Evolutionary conservation across 64 coral and sea anemone species (phyloP).

Genomic region (Hydrozoanthus tunicans): DNA sequence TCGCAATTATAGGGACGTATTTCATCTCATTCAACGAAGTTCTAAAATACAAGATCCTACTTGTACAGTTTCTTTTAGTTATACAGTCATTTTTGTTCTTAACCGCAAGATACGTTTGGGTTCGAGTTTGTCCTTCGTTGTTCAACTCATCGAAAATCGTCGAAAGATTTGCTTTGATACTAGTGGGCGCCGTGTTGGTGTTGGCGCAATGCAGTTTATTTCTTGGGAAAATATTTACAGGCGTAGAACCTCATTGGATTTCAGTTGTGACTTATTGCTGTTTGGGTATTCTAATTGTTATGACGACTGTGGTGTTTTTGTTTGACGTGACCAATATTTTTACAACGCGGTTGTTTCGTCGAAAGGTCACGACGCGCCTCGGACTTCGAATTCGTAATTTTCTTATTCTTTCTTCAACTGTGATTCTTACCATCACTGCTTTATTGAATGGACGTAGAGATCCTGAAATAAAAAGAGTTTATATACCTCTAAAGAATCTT

Average conservation of each 20-base stretch:
- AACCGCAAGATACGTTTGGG: constrained; percentile 73
- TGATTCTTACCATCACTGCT: constrained; percentile 24
- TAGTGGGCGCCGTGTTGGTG: constrained; percentile 54
- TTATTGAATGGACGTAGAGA: constrained; percentile 64
- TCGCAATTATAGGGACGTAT: constrained; percentile 70
- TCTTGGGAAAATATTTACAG: constrained; percentile 74
- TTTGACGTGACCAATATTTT: constrained; percentile 58
- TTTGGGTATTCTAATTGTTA: constrained; percentile 61
- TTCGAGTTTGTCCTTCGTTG: constrained; percentile 62
- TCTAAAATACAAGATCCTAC: constrained; percentile 69
- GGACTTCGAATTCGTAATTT: constrained; percentile 46
- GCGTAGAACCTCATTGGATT: constrained; percentile 75
- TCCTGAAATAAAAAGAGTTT: constrained; percentile 50
- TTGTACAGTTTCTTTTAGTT: constrained; percentile 66
- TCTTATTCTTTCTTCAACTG: constrained; percentile 18
- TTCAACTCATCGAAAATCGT: constrained; percentile 43
- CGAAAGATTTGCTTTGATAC: constrained; percentile 35
- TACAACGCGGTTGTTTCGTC: constrained; percentile 27
- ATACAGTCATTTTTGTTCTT: constrained; percentile 72
- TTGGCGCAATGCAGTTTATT: constrained; percentile 77
- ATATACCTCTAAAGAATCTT: constrained; percentile 77
- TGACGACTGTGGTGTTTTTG: constrained; percentile 48
- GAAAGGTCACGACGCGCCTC: constrained; percentile 6
- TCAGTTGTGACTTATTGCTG: constrained; percentile 57
- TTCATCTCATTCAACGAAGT: constrained; percentile 68